Base-by-base conservation (phyloP, 2,888 invertebrate genomes). In the Drosophila suboccidentalis region DNA sequence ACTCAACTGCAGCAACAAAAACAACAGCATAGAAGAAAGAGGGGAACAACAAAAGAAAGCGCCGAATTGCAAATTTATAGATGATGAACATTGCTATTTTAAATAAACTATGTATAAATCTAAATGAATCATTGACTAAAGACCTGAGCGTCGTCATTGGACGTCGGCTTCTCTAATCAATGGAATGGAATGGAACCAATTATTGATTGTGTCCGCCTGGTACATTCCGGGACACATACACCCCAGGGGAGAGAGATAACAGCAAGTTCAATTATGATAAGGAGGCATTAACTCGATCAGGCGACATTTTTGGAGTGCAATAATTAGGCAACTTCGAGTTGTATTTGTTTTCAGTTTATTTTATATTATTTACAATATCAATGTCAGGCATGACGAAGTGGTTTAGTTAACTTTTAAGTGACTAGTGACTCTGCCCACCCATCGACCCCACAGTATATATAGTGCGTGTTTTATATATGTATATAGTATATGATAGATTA, bases 21-120 rank as follows among this genome's bases (percentile, higher is more conserved):
- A 61, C 11, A 39, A 19, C 9, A 43, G 26, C 2, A 51, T 15
- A 39, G 29, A 49, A 59, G 10, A 17, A 13, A 36, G 11, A 39
- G 49, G 11, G 38, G 3, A 47, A 41, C 5, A 66, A 46, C 19
- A 29, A 75, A 65, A 78, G 47, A 67, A 71, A 65, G 82, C 82
- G 60, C 59, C 75, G 62, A 70, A 78, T 69, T 75, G 69, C 68
- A 73, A 66, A 75, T 74, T 82, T 77, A 77, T 75, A 87, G 83
- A 87, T 78, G 77, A 80, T 26, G 26, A 26, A 80, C 80, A 85
- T 86, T 86, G 86, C 75, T 85, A 86, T 85, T 85, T 85, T 88
- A 88, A 85, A 88, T 83, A 85, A 82, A 59, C 72, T 70, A 80
- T 88, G 86, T 84, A 85, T 83, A 88, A 86, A 75, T 63, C 67